Conservation (phyloP, 1,140 invertebrate genomes). For the Octopus bimaculoides region DNA sequence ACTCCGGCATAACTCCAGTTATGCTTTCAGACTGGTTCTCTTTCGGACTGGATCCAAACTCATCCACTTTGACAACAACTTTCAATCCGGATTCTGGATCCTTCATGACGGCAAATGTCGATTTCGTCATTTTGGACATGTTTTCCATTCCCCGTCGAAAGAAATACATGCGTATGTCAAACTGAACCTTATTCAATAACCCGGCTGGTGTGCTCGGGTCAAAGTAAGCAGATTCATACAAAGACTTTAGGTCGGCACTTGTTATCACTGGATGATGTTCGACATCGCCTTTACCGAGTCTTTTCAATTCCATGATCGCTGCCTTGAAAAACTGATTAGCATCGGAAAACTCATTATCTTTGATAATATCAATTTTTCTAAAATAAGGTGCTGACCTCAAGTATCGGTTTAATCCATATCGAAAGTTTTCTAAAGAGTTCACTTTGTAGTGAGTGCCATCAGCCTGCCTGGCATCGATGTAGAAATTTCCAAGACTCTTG, state of each 20-base stretch:
- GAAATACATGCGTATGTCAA: conserved; percentile 19
- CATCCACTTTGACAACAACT: conserved; percentile 16
- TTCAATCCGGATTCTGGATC: conserved; percentile 15
- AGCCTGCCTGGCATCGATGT: conserved; percentile 18
- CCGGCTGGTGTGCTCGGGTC: conserved; percentile 18
- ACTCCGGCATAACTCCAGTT: conserved; percentile 15
- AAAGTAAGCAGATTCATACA: conserved; percentile 12
- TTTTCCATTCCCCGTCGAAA: conserved; percentile 22
- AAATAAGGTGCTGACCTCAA: conserved; percentile 16
- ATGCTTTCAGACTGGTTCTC: conserved; percentile 16
- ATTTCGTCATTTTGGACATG: conserved; percentile 18
- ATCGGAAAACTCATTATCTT: conserved; percentile 16
- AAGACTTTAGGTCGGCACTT: conserved; percentile 6
- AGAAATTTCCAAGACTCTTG: conserved; percentile 21
- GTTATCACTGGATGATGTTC: conserved; percentile 19
- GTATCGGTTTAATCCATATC: conserved; percentile 21
- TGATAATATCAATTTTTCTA: conserved; percentile 17
- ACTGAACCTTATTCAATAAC: conserved; percentile 17
- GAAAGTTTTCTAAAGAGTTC: conserved; percentile 17
- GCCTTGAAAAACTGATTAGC: conserved; percentile 18
- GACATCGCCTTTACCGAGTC: conserved; percentile 14
- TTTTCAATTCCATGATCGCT: conserved; percentile 16
- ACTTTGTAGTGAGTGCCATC: conserved; percentile 22
- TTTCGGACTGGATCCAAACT: conserved; percentile 10
- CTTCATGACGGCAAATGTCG: conserved; percentile 8